Evolutionary conservation across 1,140 invertebrate species (phyloP).

Genomic region (Drosophila persimilis): DNA sequence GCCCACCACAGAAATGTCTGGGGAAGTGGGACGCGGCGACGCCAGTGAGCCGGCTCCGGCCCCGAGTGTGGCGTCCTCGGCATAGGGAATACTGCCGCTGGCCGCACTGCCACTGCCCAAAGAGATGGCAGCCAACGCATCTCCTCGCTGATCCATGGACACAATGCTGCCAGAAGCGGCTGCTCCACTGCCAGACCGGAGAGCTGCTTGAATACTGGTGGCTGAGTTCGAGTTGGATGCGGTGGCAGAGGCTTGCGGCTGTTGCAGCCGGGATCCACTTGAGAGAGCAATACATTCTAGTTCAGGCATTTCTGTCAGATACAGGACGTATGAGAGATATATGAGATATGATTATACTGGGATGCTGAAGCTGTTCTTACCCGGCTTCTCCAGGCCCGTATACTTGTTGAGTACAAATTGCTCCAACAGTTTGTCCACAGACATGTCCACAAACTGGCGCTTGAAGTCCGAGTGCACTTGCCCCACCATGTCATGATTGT

Average conservation of each 20-base stretch:
- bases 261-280: conserved; percentile 60
- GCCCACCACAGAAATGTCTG: conserved; percentile 40
- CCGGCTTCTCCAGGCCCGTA: conserved; percentile 95
- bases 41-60: conserved; percentile 22
- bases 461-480: conserved; percentile 95
- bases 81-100: conserved; percentile 70
- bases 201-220: conserved; percentile 70
- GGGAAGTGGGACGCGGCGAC: conserved; percentile 71
- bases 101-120: conserved; percentile 70
- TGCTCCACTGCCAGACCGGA: conserved; percentile 49
- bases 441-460: conserved; percentile 94
- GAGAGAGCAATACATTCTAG: conserved; percentile 71
- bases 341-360: background rate
- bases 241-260: conserved; percentile 47
- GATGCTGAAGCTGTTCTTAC: conserved; percentile 82
- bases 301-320: conserved; percentile 70
- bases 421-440: conserved; percentile 94
- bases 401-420: conserved; percentile 95
- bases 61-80: conserved; percentile 65
- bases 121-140: conserved; percentile 58
- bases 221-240: conserved; percentile 80
- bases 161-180: conserved; percentile 54
- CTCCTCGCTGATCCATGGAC: conserved; percentile 72
- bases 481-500: conserved; percentile 94
- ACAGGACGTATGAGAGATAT: background rate